These are phyloP conservation scores for Palythoa heliodiscus DNA, from an alignment of 92 coral and sea anemone species.

Conservation along the genomic window DNA sequence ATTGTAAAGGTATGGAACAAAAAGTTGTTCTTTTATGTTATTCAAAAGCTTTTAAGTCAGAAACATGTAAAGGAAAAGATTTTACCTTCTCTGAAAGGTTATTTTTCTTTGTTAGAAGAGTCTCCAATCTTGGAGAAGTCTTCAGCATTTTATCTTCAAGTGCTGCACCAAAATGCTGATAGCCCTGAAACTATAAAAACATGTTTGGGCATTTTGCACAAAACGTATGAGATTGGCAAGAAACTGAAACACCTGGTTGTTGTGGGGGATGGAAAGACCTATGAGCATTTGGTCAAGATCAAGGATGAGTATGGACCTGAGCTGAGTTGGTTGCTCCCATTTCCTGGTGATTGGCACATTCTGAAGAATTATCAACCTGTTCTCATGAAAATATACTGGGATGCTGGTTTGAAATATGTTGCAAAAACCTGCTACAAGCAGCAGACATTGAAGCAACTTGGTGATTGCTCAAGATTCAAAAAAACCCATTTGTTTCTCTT, in stretches of 20 bases:
- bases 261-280: slow-evolving; percentile 29
- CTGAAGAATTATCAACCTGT: slow-evolving; percentile 18
- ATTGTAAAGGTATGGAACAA: slow-evolving; percentile 7
- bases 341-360: slow-evolving; percentile 34
- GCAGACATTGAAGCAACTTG: neutral
- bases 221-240: neutral
- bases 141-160: slow-evolving; percentile 14
- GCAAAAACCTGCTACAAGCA: slow-evolving; percentile 7
- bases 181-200: slow-evolving; percentile 23
- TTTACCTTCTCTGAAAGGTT: slow-evolving; percentile 20
- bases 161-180: slow-evolving; percentile 8
- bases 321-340: slow-evolving; percentile 24
- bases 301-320: slow-evolving; percentile 4
- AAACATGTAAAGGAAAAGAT: neutral
- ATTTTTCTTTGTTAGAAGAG: neutral
- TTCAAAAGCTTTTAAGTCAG: slow-evolving; percentile 19
- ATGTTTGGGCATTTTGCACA: slow-evolving; percentile 13
- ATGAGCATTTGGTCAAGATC: slow-evolving; percentile 18
- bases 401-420: slow-evolving; percentile 24
- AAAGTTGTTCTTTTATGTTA: slow-evolving; percentile 16
- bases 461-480: neutral
- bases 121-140: slow-evolving; percentile 11
- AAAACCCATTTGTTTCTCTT: neutral
- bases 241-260: slow-evolving; percentile 16
- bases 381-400: slow-evolving; percentile 14